A percentile compares a stretch with the other conserved stretches of the same genome.
Evolutionary conservation across 2,797 vertebrate species (phyloP).

Genomic region (Anniella stebbinsi): DNA sequence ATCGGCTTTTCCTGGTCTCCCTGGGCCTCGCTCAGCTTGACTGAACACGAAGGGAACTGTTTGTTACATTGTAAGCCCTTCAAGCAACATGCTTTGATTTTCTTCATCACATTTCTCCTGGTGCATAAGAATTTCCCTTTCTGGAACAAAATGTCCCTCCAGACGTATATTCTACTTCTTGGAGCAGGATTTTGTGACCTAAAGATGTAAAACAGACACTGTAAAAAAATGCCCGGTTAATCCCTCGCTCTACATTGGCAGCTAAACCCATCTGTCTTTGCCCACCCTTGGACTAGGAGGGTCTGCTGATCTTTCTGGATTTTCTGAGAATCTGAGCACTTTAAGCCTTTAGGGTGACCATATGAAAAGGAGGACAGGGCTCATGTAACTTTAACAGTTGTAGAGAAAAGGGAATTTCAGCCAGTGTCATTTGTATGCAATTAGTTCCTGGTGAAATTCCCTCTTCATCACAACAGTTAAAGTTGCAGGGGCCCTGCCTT

Average conservation of each 20-base stretch:
- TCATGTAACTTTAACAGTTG: too few species aligned
- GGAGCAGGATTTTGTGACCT: background rate
- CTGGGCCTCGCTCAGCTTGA: background rate
- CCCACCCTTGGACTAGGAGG: background rate
- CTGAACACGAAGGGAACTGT: background rate
- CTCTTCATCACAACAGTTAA: too few species aligned
- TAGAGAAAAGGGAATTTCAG: too few species aligned
- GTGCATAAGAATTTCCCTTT: background rate
- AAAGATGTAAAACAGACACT: background rate
- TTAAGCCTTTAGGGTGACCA: too few species aligned
- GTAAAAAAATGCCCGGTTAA: too few species aligned
- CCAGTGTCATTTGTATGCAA: too few species aligned
- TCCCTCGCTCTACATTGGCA: too few species aligned
- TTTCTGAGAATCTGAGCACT: background rate
- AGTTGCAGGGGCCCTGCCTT: too few species aligned
- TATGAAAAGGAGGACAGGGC: too few species aligned
- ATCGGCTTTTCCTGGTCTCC: background rate
- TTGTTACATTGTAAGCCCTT: slow-evolving; percentile 14
- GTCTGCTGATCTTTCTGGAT: background rate
- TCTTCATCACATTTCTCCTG: slow-evolving; percentile 1
- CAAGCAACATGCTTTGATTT: slow-evolving; percentile 9
- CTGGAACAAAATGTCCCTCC: slow-evolving; percentile 10
- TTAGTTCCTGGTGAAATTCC: too few species aligned
- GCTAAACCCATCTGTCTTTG: background rate
- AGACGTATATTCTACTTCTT: background rate